Conservation (phyloP, 2,888 invertebrate species). For the Drosophila sordidula region DNA sequence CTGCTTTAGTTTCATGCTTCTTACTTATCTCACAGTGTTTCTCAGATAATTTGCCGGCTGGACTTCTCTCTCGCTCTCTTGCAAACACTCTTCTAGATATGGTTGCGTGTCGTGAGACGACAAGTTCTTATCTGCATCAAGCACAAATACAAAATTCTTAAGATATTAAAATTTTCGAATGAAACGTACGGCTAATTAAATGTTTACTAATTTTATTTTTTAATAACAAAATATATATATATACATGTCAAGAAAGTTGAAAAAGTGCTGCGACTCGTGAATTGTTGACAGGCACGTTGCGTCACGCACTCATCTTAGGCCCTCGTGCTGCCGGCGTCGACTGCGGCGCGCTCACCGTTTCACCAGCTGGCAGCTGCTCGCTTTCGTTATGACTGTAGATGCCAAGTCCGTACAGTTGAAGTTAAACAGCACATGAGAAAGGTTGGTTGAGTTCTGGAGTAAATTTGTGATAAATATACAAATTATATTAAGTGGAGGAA, state of each 20-base stretch:
- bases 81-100: conserved; percentile 30
- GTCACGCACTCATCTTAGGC: conserved; percentile 42
- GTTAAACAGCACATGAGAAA: conserved; percentile 70
- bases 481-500: conserved; percentile 15
- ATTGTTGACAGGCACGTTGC: background rate
- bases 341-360: conserved; percentile 12
- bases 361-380: conserved; percentile 36
- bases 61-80: conserved; percentile 21
- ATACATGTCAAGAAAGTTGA: background rate
- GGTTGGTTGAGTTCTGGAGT: conserved; percentile 66
- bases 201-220: background rate
- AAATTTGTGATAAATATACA: conserved; percentile 23
- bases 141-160: background rate
- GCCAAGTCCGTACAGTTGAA: conserved; percentile 77
- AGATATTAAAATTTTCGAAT: background rate
- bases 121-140: background rate
- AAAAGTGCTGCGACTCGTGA: conserved; percentile 9
- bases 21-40: conserved; percentile 38
- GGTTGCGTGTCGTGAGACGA: conserved; percentile 40
- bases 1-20: conserved; percentile 49
- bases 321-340: conserved; percentile 17
- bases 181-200: background rate
- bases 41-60: conserved; percentile 59
- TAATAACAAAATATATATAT: background rate
- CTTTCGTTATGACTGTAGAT: conserved; percentile 54